phyloP scores from a whole-genome alignment of 2,888 invertebrate genomes.

The Ormyrus nitidulus region DNA sequence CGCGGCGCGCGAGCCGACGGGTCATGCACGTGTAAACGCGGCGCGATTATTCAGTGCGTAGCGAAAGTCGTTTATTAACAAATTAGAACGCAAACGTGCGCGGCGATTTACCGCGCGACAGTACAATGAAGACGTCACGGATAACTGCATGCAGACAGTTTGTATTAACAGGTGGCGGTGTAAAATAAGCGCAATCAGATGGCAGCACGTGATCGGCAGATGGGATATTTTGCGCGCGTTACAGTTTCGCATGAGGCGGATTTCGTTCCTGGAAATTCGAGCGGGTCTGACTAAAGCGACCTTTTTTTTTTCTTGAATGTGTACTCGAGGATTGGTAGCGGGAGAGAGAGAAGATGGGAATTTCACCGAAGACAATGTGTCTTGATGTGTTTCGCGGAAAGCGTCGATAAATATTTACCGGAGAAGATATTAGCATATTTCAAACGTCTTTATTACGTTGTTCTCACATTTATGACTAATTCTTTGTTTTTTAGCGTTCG shows the following conservation, averaged over 20 bases:
- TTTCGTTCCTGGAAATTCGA: conserved; percentile 13
- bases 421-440: too few relatives aligned
- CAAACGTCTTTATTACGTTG: too few relatives aligned
- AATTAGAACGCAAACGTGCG: not conserved
- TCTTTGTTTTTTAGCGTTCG: too few relatives aligned
- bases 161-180: conserved; percentile 38
- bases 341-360: too few relatives aligned
- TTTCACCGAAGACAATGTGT: too few relatives aligned
- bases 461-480: too few relatives aligned
- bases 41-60: not conserved
- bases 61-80: conserved; percentile 12
- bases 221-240: not conserved
- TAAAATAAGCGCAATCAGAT: not conserved
- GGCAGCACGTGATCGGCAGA: conserved; percentile 22
- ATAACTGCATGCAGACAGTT: conserved; percentile 13
- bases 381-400: too few relatives aligned
- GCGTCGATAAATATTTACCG: too few relatives aligned
- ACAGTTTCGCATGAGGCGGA: not conserved
- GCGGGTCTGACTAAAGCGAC: not conserved
- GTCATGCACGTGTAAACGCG: too few relatives aligned
- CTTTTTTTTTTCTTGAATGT: too few relatives aligned
- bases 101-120: too few relatives aligned
- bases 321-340: not conserved
- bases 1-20: too few relatives aligned
- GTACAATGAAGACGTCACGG: conserved; percentile 7